These are phyloP conservation scores for Eledona agricola DNA, from an alignment of 2,888 invertebrate species.

Conservation along the genomic window DNA sequence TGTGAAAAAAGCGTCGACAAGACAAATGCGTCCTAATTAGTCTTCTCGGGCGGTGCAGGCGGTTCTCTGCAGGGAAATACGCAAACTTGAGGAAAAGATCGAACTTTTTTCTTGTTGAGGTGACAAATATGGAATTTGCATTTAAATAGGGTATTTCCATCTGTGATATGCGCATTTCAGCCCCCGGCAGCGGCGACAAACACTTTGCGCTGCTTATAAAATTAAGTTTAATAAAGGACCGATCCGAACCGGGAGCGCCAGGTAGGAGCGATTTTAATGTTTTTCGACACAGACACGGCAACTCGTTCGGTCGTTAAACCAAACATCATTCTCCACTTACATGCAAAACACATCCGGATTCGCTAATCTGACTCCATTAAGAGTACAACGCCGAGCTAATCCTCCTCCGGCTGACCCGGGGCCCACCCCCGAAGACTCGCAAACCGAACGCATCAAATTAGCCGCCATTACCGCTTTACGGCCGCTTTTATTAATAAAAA, in stretches of 20 bases:
- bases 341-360: conserved; percentile 62
- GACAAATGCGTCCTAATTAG: conserved; percentile 59
- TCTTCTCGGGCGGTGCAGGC: conserved; percentile 47
- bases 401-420: conserved; percentile 38
- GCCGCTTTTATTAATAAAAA: conserved; percentile 30
- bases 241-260: too few relatives aligned
- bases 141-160: conserved; percentile 75
- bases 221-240: conserved; percentile 51
- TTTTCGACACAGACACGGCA: conserved; percentile 37
- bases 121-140: conserved; percentile 75
- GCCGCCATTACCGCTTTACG: conserved; percentile 28
- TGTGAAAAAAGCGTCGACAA: conserved; percentile 17
- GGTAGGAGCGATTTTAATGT: conserved; percentile 28
- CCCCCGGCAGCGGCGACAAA: conserved; percentile 54
- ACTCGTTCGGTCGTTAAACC: conserved; percentile 62
- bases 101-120: conserved; percentile 64
- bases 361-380: conserved; percentile 63
- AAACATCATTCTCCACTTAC: conserved; percentile 64
- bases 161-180: conserved; percentile 63
- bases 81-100: conserved; percentile 60
- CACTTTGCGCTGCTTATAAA: conserved; percentile 56
- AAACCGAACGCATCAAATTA: conserved; percentile 26
- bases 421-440: conserved; percentile 9
- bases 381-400: conserved; percentile 55
- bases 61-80: conserved; percentile 58